phyloP scores from a whole-genome alignment of 2,113 vertebrate genomes.

The Ifrita kowaldi region DNA sequence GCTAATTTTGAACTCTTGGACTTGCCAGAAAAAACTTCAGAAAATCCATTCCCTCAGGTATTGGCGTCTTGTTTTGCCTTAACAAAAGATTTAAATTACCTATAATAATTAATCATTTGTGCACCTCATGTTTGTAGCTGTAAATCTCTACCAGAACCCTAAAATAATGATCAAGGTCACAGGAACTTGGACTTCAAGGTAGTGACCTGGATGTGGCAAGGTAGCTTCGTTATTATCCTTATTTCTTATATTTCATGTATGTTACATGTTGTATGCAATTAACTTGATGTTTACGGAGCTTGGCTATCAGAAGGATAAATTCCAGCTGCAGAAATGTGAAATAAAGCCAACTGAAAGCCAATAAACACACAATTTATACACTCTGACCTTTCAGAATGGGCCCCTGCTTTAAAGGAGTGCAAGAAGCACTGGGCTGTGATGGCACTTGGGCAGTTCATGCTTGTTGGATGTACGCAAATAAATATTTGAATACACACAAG shows the following conservation, averaged over 20 bases:
- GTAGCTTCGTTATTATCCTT: not conserved
- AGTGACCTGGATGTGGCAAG: not conserved
- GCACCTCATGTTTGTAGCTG: not conserved
- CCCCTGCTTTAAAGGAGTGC: not conserved
- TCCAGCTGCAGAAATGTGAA: not conserved
- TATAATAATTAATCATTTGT: not conserved
- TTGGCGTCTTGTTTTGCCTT: not conserved
- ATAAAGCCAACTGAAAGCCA: not conserved
- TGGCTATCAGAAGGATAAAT: not conserved
- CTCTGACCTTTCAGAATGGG: not conserved
- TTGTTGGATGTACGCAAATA: not conserved
- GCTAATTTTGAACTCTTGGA: not conserved
- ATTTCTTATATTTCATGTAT: not conserved
- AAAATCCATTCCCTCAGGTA: not conserved
- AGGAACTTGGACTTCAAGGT: not conserved
- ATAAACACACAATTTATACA: not conserved
- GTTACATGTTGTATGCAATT: not conserved
- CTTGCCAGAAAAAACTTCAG: not conserved
- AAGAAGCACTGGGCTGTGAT: not conserved
- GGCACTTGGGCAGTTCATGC: not conserved
- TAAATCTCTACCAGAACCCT: not conserved
- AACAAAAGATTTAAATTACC: not conserved
- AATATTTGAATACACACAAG: slow-evolving; percentile 26
- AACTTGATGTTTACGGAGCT: not conserved
- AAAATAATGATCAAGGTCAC: not conserved